Evolutionary conservation across 1,140 invertebrate genomes (phyloP).

Genomic region (Cylas formicarius): DNA sequence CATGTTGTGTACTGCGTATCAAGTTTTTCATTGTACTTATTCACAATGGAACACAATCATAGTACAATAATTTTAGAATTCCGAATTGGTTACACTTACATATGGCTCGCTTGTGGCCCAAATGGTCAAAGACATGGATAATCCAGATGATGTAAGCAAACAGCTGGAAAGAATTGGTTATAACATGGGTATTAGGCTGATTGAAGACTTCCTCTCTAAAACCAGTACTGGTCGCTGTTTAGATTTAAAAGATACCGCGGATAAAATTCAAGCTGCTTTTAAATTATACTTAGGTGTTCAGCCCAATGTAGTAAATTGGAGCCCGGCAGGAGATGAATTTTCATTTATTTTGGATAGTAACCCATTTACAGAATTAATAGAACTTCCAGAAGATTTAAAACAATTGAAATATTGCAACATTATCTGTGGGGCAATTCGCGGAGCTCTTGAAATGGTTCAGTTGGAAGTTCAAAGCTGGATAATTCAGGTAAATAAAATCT

Average conservation of each 20-base stretch:
- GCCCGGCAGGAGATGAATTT: slow-evolving; percentile 90
- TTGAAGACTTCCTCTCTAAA: slow-evolving; percentile 95
- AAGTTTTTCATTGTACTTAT: neutral
- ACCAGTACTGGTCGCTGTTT: slow-evolving; percentile 85
- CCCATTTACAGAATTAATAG: slow-evolving; percentile 97
- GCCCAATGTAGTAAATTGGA: slow-evolving; percentile 90
- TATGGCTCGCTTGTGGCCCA: slow-evolving; percentile 97
- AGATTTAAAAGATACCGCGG: slow-evolving; percentile 94
- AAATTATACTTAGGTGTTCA: slow-evolving; percentile 89
- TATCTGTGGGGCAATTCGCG: slow-evolving; percentile 86
- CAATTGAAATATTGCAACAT: slow-evolving; percentile 92
- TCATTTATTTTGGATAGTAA: slow-evolving; percentile 92
- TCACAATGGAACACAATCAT: slow-evolving; percentile 25
- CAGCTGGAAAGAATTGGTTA: slow-evolving; percentile 92
- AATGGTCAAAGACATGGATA: slow-evolving; percentile 95
- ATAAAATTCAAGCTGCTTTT: slow-evolving; percentile 81
- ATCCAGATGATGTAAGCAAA: slow-evolving; percentile 93
- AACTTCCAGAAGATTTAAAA: slow-evolving; percentile 87
- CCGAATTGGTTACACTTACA: slow-evolving; percentile 93
- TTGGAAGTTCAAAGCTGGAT: slow-evolving; percentile 74
- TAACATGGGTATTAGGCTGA: slow-evolving; percentile 94
- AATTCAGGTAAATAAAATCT: slow-evolving; percentile 45
- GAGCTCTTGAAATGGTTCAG: slow-evolving; percentile 95
- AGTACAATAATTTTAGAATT: slow-evolving; percentile 67
- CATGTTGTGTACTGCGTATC: slow-evolving; percentile 26